Conservation (phyloP, 2,113 vertebrate species). For the Malaclemys terrapin region DNA sequence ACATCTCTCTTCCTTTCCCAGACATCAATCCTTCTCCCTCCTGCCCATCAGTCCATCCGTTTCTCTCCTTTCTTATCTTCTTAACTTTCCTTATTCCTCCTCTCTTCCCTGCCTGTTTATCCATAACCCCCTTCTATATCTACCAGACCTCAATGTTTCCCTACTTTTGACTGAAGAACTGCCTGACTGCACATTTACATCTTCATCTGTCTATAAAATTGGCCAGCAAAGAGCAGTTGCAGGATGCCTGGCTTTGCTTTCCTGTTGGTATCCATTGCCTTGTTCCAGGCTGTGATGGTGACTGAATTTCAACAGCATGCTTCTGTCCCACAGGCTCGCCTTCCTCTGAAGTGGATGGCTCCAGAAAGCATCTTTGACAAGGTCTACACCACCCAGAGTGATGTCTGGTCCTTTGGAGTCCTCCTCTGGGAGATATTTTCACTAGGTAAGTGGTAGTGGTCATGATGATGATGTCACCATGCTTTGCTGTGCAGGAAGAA, state of each 20-base stretch:
- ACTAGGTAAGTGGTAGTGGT: slow-evolving; percentile 83
- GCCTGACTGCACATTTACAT: background rate
- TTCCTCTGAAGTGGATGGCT: slow-evolving; percentile 99
- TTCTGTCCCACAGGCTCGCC: slow-evolving; percentile 86
- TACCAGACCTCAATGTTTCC: background rate
- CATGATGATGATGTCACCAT: background rate
- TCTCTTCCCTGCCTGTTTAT: background rate
- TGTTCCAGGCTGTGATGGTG: background rate
- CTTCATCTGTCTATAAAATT: background rate
- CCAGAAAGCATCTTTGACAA: slow-evolving; percentile 99
- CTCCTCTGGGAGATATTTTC: slow-evolving; percentile 99
- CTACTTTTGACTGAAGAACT: background rate
- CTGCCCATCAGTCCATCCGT: background rate
- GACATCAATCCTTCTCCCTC: background rate
- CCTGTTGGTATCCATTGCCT: background rate
- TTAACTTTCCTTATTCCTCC: background rate
- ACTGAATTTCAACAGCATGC: background rate
- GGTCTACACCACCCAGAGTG: slow-evolving; percentile 97
- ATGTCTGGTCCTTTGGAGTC: slow-evolving; percentile 99
- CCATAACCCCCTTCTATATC: background rate
- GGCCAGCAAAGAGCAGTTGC: background rate
- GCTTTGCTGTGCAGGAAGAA: background rate
- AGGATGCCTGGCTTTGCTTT: background rate
- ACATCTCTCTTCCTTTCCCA: background rate
- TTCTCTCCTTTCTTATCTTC: background rate